These are phyloP conservation scores for Drosophila anceps DNA, from an alignment of 2,888 invertebrate species.

Conservation along the genomic window DNA sequence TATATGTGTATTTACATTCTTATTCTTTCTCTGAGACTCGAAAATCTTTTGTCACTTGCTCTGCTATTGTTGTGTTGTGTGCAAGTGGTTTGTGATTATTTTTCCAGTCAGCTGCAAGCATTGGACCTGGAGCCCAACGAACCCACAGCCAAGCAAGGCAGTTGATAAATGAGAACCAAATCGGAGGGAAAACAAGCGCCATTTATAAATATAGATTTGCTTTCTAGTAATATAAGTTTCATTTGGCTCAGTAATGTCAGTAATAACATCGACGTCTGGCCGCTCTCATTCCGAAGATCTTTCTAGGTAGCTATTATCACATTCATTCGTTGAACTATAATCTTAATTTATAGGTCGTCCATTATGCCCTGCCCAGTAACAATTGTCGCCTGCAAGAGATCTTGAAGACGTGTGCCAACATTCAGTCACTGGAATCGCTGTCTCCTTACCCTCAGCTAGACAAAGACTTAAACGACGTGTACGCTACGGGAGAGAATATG, in stretches of 20 bases:
- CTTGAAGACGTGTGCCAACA: constrained; percentile 78
- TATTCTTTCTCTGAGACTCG: constrained; percentile 25
- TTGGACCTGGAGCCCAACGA: constrained; percentile 45
- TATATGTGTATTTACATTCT: constrained; percentile 9
- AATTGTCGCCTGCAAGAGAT: constrained; percentile 72
- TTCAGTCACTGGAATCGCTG: constrained; percentile 76
- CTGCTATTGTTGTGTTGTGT: constrained; percentile 43
- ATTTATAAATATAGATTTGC: constrained; percentile 2
- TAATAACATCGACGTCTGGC: constrained; percentile 65
- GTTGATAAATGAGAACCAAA: constrained; percentile 12
- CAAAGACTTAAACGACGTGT: constrained; percentile 76
- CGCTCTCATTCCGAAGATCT: constrained; percentile 68
- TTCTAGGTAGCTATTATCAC: constrained; percentile 49
- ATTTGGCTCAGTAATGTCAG: constrained; percentile 64
- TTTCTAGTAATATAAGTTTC: constrained; percentile 33
- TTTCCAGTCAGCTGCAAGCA: constrained; percentile 61
- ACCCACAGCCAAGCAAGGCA: constrained; percentile 2
- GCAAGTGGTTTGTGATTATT: constrained; percentile 49
- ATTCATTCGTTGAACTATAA: not conserved
- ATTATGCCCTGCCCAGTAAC: constrained; percentile 36
- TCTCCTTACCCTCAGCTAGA: constrained; percentile 65
- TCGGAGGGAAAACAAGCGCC: constrained; percentile 1
- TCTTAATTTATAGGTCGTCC: not conserved
- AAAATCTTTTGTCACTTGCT: constrained; percentile 51
- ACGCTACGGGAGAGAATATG: constrained; percentile 71